Percentiles rank a stretch among this genome's conserved stretches.
Evolutionary conservation across 2,888 invertebrate species (phyloP).

Genomic region (Altica lythri): DNA sequence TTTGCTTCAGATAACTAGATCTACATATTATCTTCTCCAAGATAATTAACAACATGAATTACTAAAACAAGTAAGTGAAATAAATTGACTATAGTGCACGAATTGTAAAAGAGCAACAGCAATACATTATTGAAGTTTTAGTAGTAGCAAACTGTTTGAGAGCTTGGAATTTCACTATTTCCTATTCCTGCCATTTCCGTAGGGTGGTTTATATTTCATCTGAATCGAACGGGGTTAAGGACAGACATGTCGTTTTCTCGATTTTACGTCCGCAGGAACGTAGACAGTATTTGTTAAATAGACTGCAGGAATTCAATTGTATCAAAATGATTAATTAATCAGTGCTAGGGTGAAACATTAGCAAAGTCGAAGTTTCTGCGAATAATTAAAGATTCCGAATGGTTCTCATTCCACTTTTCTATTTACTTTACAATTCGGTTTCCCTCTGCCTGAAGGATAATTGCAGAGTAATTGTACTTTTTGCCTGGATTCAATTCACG

Average conservation of each 20-base stretch:
- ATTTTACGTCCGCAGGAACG: constrained; percentile 48
- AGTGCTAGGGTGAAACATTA: constrained; percentile 30
- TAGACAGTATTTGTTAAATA: constrained; percentile 52
- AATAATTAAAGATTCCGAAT: constrained; percentile 51
- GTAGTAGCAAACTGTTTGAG: too few relatives aligned
- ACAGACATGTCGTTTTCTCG: constrained; percentile 19
- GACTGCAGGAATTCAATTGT: constrained; percentile 54
- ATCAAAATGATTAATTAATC: constrained; percentile 54
- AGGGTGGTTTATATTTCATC: constrained; percentile 24
- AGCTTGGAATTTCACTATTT: too few relatives aligned
- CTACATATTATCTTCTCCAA: too few relatives aligned
- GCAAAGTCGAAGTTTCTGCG: constrained; percentile 34
- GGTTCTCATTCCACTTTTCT: constrained; percentile 24
- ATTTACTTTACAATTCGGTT: too few relatives aligned
- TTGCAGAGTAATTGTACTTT: background rate
- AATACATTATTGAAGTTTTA: too few relatives aligned
- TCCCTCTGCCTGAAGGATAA: background rate
- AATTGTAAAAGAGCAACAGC: too few relatives aligned
- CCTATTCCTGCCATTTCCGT: background rate
- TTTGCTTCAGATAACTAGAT: too few relatives aligned
- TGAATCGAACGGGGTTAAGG: background rate
- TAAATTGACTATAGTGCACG: too few relatives aligned
- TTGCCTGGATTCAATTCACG: background rate
- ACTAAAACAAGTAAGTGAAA: too few relatives aligned
- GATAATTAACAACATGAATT: too few relatives aligned